Base-by-base conservation (phyloP, 2,113 vertebrate genomes). In the Hippotragus niger region DNA sequence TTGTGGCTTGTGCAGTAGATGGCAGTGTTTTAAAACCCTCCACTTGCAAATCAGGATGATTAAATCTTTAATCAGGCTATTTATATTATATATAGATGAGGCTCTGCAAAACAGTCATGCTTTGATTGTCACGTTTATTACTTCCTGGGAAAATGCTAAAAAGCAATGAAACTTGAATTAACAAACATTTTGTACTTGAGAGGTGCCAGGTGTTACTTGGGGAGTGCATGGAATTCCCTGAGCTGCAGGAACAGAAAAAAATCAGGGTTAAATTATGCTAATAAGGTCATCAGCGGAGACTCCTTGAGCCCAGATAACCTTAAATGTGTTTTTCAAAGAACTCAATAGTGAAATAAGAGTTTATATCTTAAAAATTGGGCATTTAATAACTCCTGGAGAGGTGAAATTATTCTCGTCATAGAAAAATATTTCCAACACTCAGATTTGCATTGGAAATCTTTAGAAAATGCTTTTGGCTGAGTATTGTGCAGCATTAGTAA, bases 1-100 rank as follows among this genome's bases (percentile, higher is more conserved):
- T 93, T 97, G 40, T 96, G 57, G 83, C 96, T 97, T 94, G 86
- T 97, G 87, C 98, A 98, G 97, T 95, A 99, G 98, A 98, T 97
- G 97, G 98, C 98, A 98, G 96, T 98, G 92, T 98, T 98, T 95
- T 96, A 94, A 98, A 98, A 96, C 43, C 71, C 62, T 93, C 29
- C 36, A 88, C 97, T 98, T 98, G 60, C 4, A 40, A 97, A 92
- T 76, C 62, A 64, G 17, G 17, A 76, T 2, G 2, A 58, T 45
- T 95, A 88, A 74, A 97, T 71, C 62, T 97, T 82, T 64, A 97
- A 94, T 97, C 78, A 90, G 62, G 89, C 40, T 95, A 84, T 91
- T 95, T 93, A 92, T 94, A 83, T 95, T 91, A 93, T 74, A 58
- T 40, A 76, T 81, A 96, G 60, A 95, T 82, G n/a, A 93, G 17